Evolutionary conservation across 2,113 vertebrate genomes (phyloP), one percentile per base, ranked within the genome.

Genomic region (Brachyhypopomus occidentalis): DNA sequence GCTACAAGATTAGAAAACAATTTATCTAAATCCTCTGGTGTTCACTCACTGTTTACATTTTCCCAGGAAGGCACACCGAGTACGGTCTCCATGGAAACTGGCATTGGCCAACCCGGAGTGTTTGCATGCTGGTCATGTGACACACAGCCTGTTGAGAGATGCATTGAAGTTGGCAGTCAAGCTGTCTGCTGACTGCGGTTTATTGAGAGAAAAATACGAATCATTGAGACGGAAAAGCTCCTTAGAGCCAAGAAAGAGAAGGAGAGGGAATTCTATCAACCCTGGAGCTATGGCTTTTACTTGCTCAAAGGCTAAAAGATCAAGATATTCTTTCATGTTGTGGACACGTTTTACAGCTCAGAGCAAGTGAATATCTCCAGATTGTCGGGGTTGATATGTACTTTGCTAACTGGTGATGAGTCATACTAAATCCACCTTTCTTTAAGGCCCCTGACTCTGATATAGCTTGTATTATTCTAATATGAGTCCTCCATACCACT

Each of bases 1-100:
- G 87, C 85, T 90, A 86, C 90, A 90, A 88, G 88, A 93, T 92
- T 92, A 91, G 87, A 89, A 92, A 91, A 91, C 92, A 91, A 90
- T 91, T 89, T 90, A 87, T 90, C 86, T 87, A 89, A 91, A 91
- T 93, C 84, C 81, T 89, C 85, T 86, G 81, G 73, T 90, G 90
- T 91, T 90, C 87, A 34, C 82, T 88, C 81, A 71, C 84, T 90
- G 89, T 91, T 91, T 92, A 91, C 73, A 78, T 89, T 90, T 88
- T 86, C 86, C 87, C 79, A 75, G 79, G 86, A 89, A 84, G 87
- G 87, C 86, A 83, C 86, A 84, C 82, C 79, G 83, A 85, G 85
- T 71, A 83, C 38, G 23, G 91, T 94, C 90, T 86, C 92, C 92
- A 94, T 94, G 92, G 93, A 91, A 93, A 94, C 93, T 89, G 88